These are phyloP conservation scores for Drosophila anceps DNA, from an alignment of 2,888 invertebrate genomes.

Conservation along the genomic window DNA sequence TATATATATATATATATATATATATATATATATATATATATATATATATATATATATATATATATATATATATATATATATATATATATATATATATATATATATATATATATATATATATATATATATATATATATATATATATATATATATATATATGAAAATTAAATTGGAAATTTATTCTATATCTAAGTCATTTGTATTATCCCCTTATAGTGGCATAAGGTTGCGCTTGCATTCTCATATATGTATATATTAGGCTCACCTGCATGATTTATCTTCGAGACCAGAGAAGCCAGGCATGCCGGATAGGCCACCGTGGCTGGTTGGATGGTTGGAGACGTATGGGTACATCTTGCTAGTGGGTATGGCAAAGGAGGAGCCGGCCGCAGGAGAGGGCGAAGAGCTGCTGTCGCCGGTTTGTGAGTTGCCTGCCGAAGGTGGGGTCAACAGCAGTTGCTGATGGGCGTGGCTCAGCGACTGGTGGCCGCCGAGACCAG, in stretches of 20 bases:
- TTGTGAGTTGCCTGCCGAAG: conserved; percentile 82
- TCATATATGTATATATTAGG: no score
- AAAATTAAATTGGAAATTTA: not conserved
- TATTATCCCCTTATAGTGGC: not conserved
- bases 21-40: no score
- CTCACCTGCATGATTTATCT: conserved; percentile 85
- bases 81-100: no score
- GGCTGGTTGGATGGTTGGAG: conserved; percentile 89
- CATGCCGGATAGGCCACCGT: conserved; percentile 93
- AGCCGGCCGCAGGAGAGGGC: conserved; percentile 82
- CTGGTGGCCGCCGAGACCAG: conserved; percentile 48
- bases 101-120: no score
- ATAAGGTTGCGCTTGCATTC: no score
- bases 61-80: no score
- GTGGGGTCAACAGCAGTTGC: conserved; percentile 81
- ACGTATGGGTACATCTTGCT: conserved; percentile 97
- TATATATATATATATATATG: no score
- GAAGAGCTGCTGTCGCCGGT: conserved; percentile 82
- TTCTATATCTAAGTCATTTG: not conserved
- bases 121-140: no score
- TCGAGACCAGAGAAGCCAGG: conserved; percentile 85
- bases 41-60: no score
- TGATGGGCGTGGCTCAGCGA: conserved; percentile 75
- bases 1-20: no score
- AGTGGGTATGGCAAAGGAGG: conserved; percentile 88